phyloP scores from a whole-genome alignment of 2,888 invertebrate species.

The Pedicia rivosa region DNA sequence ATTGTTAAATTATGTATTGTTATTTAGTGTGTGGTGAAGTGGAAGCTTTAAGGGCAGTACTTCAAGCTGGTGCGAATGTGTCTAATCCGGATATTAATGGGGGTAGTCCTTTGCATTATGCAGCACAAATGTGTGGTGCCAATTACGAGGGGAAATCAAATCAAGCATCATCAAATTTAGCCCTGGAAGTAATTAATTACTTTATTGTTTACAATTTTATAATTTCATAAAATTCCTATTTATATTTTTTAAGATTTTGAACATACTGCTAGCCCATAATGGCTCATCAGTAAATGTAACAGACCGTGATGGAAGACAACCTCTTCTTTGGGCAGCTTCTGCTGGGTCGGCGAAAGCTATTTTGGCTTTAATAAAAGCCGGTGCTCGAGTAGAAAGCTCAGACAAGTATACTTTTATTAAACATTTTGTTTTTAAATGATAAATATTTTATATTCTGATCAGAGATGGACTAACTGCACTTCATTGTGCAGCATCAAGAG shows the following conservation, averaged over 20 bases:
- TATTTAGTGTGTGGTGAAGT: conserved; percentile 82
- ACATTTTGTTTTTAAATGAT: neutral
- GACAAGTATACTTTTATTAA: conserved; percentile 42
- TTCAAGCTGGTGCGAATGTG: conserved; percentile 74
- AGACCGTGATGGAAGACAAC: conserved; percentile 87
- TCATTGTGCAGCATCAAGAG: conserved; percentile 93
- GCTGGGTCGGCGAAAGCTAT: conserved; percentile 90
- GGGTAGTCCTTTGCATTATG: conserved; percentile 91
- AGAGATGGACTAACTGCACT: conserved; percentile 90
- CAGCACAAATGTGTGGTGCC: conserved; percentile 91
- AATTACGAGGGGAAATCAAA: conserved; percentile 41
- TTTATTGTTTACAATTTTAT: neutral
- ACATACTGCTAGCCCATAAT: conserved; percentile 61
- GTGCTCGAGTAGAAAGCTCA: conserved; percentile 62
- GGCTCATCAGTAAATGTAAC: conserved; percentile 69
- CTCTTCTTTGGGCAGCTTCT: conserved; percentile 93
- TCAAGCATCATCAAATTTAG: conserved; percentile 23
- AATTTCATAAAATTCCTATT: neutral
- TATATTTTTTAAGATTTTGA: conserved; percentile 43
- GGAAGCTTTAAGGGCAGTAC: conserved; percentile 68
- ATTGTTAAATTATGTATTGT: neutral
- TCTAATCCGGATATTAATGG: conserved; percentile 85
- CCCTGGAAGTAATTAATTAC: conserved; percentile 18
- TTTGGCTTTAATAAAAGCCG: conserved; percentile 71
- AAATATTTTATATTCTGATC: conserved; percentile 15